Evolutionary conservation across 1,140 invertebrate genomes (phyloP).

Genomic region (Philotrypesis tridentata): DNA sequence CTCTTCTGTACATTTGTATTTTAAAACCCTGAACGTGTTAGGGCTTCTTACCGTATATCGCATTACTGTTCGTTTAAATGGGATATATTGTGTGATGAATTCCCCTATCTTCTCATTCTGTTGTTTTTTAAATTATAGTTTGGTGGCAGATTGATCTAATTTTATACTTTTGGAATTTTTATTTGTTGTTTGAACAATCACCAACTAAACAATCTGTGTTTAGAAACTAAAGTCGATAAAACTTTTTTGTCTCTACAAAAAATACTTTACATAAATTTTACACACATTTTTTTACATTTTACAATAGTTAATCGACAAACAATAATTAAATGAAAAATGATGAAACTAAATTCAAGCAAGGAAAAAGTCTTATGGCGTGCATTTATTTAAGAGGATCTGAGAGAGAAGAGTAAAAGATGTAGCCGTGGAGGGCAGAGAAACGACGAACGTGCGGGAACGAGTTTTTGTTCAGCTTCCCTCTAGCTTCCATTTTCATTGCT

Average conservation of each 20-base stretch:
- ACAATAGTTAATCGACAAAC: no score
- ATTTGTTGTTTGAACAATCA: no score
- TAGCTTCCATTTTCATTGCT: constrained; percentile 57
- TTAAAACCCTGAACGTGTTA: constrained; percentile 28
- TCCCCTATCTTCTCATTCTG: background rate
- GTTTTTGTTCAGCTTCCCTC: constrained; percentile 64
- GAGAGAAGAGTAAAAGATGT: constrained; percentile 32
- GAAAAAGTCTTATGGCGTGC: constrained; percentile 25
- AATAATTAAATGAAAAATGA: constrained; percentile 8
- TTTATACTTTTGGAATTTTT: no score
- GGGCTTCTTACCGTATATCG: constrained; percentile 42
- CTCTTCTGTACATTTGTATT: constrained; percentile 49
- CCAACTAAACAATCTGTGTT: no score
- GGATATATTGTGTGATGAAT: constrained; percentile 24
- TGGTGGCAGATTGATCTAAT: no score
- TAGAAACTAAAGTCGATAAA: no score
- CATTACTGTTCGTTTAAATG: constrained; percentile 38
- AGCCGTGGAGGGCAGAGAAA: constrained; percentile 1
- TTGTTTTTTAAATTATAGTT: background rate
- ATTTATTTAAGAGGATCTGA: constrained; percentile 37
- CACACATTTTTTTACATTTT: no score
- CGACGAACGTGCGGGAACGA: constrained; percentile 56
- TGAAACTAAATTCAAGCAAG: constrained; percentile 32
- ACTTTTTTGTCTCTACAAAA: no score
- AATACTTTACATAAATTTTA: no score